Percentiles rank a stretch among this genome's conserved stretches.
Evolutionary conservation across 2,888 invertebrate species (phyloP).

Genomic region (Tachina fera): DNA sequence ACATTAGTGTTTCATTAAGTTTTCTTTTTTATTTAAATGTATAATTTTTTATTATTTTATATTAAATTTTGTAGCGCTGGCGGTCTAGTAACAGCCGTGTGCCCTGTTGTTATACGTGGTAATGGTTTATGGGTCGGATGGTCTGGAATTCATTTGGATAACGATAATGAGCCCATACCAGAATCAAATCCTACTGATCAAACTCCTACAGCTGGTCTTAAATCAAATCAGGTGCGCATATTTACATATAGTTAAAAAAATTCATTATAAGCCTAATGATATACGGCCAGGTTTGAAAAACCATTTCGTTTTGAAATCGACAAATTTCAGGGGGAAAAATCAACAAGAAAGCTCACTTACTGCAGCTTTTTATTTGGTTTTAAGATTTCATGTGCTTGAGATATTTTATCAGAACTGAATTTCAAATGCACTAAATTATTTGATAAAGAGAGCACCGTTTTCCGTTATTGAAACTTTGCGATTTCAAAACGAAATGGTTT

Average conservation of each 20-base stretch:
- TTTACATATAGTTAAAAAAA: background rate
- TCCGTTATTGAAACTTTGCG: too few species aligned
- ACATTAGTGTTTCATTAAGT: too few species aligned
- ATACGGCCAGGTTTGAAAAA: too few species aligned
- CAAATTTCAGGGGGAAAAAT: too few species aligned
- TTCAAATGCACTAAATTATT: too few species aligned
- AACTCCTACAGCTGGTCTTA: slow-evolving; percentile 93
- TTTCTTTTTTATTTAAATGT: background rate
- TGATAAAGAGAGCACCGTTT: too few species aligned
- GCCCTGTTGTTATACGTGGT: slow-evolving; percentile 93
- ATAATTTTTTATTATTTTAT: background rate
- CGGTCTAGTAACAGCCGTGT: slow-evolving; percentile 94
- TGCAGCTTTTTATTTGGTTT: too few species aligned
- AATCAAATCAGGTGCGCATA: slow-evolving; percentile 90
- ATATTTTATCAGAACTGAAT: too few species aligned
- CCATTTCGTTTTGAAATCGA: too few species aligned
- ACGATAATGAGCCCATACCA: slow-evolving; percentile 91
- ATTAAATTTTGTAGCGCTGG: slow-evolving; percentile 87
- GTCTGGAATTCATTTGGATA: slow-evolving; percentile 92
- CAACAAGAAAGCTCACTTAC: too few species aligned
- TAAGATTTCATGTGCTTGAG: too few species aligned
- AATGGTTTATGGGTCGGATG: slow-evolving; percentile 95
- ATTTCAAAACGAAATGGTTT: too few species aligned
- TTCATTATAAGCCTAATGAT: background rate
- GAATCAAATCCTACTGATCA: slow-evolving; percentile 93